Base-by-base conservation (phyloP, 1,140 invertebrate genomes). In the Atopsyche davidsoni region DNA sequence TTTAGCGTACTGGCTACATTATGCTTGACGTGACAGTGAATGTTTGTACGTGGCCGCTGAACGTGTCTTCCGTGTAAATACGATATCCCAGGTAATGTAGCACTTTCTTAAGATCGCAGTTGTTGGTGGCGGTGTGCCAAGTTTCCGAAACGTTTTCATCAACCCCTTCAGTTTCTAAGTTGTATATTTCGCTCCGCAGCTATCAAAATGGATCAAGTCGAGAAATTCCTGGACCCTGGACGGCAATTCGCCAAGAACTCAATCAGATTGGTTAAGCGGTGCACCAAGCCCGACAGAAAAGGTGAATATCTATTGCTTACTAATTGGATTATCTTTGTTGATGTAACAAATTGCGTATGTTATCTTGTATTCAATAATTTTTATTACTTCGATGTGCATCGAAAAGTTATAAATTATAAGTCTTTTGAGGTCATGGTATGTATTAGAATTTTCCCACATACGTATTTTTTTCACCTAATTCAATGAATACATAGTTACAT, bases 241-340 rank as follows among this genome's bases (percentile, higher is more conserved):
- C 86, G 89, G 61, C 89, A 94, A 63, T 99, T 99, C 70, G 81
- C 92, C 61, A 99, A 99, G 75, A 96, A 99, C 70, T 99, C 96
- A 11, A 83, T 92, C 58, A 80, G 96, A 70, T 79, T 99, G 62
- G 92, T 99, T 1, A 98, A 98, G 75, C 87, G 96, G 70, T 99
- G 97, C 72, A 99, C 96, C 39, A 99, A 99, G 71, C 97, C 97
- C 39, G 96, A 99, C 70, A 83, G 95, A 64, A 98, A 96, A 89
- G 93, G 92, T 95, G 78, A 64, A 13, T 36, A 36, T 36, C 17
- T 36, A 36, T 28, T 28, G n/a, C 24, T 28, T 28, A 28, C 24
- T 28, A 28, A n/a, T n/a, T n/a, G n/a, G n/a, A n/a, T n/a, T n/a
- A n/a, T n/a, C n/a, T n/a, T n/a, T n/a, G n/a, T n/a, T n/a, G n/a